Evolutionary conservation across 1,140 invertebrate genomes (phyloP).

Genomic region (Heliothis virescens): DNA sequence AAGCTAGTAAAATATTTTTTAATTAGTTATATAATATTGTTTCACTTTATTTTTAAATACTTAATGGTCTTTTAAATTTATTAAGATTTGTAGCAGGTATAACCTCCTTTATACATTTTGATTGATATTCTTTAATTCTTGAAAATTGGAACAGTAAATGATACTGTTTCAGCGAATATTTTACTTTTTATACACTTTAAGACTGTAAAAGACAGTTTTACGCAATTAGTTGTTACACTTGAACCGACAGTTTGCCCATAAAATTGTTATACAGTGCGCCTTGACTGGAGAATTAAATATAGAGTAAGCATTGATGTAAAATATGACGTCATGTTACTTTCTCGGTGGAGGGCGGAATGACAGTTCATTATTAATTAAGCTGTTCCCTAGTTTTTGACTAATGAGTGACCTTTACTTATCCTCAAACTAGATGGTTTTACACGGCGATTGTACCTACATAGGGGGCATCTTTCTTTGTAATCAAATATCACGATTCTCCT

Average conservation of each 20-base stretch:
- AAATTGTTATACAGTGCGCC: background rate
- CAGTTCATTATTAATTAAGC: background rate
- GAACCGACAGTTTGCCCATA: background rate
- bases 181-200: constrained; percentile 14
- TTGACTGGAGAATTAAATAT: constrained; percentile 6
- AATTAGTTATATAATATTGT: background rate
- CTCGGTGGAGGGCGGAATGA: background rate
- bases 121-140: constrained; percentile 2
- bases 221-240: background rate
- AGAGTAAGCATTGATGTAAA: too few species aligned
- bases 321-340: background rate
- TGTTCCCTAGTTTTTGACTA: too few species aligned
- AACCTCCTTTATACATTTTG: constrained; percentile 5
- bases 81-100: background rate
- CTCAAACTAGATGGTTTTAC: too few species aligned
- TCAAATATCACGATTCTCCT: too few species aligned
- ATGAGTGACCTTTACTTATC: too few species aligned
- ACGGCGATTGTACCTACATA: too few species aligned
- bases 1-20: constrained; percentile 6
- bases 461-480: too few species aligned
- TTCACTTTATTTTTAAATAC: background rate
- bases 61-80: background rate
- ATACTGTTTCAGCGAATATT: background rate
- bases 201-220: background rate
- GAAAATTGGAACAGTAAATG: background rate